Base-by-base conservation (phyloP, 2,888 invertebrate species). In the Hartigia nigra region DNA sequence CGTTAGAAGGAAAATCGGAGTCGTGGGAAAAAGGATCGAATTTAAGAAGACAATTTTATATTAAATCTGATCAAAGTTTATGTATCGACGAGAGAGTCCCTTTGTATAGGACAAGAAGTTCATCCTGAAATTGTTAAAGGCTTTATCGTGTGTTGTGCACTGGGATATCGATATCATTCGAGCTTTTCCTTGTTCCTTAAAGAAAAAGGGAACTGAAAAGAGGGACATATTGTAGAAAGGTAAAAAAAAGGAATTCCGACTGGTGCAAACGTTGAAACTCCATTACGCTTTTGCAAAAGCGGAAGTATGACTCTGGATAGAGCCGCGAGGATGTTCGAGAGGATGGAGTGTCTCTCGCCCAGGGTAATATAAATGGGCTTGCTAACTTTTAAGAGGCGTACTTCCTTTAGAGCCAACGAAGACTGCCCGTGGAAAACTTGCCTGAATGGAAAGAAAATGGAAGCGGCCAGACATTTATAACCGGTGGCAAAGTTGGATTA, bases 281-380 rank as follows among this genome's bases (percentile, higher is more conserved):
- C 70, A n/a, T 77, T 70, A 32, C 76, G 75, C 78, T 83, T 77
- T 77, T 72, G 74, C 69, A 79, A 78, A 77, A 80, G 74, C 34
- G 74, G 70, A 74, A 69, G 34, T 75, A 55, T 55, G 74, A 31
- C 9, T 69, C 39, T 70, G 74, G n/a, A 78, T 37, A 76, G 76
- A 77, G 79, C 70, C 70, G 75, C 74, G 77, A 55, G 37, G 34
- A 55, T 36, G 37, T 70, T 69, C 69, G 23, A 36, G 77, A 37
- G 69, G 35, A 37, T 34, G 23, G 37, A 70, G 55, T 39, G 34
- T 76, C 74, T 39, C 37, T 75, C 74, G 72, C 78, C 77, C 72
- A 74, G 78, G 75, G 78, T 78, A 77, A 80, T 78, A 80, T 80
- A 80, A 80, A 80, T 80, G 78, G 80, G 34, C 72, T 34, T 72